A percentile compares a stretch with the other conserved stretches of the same genome.
These are phyloP conservation scores for Potorous gilbertii DNA, from an alignment of 2,797 vertebrate species.

Conservation along the genomic window DNA sequence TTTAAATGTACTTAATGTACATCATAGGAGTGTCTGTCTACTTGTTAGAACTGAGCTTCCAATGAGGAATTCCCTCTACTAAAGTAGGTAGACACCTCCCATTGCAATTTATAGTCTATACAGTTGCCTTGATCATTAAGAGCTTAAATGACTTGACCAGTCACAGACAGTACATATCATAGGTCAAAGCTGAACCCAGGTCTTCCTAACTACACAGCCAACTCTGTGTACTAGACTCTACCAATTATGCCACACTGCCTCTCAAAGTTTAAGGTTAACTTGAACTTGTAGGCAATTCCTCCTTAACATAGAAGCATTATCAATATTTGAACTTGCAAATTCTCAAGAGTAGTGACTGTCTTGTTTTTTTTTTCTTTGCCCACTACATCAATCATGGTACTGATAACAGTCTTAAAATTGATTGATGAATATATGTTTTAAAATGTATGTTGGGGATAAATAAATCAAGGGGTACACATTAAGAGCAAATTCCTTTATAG, in stretches of 20 bases:
- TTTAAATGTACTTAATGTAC: background rate
- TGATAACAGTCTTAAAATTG: background rate
- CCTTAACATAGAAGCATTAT: background rate
- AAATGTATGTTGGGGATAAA: background rate
- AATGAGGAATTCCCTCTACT: background rate
- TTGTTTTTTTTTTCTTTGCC: background rate
- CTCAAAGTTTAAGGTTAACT: background rate
- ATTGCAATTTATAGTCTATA: background rate
- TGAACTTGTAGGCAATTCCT: background rate
- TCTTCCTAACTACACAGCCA: background rate
- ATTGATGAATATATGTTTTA: background rate
- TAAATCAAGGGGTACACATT: background rate
- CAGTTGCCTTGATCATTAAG: background rate
- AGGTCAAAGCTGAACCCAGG: background rate
- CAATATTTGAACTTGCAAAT: background rate
- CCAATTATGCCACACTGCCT: background rate
- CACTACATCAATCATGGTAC: background rate
- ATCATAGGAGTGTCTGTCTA: background rate
- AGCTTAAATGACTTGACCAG: background rate
- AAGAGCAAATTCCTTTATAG: background rate
- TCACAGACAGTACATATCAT: background rate
- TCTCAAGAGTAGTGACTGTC: background rate
- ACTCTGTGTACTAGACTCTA: background rate
- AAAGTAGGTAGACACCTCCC: background rate
- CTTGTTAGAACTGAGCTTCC: background rate